phyloP scores from a whole-genome alignment of 2,888 invertebrate species.

The Plutella xylostella region DNA sequence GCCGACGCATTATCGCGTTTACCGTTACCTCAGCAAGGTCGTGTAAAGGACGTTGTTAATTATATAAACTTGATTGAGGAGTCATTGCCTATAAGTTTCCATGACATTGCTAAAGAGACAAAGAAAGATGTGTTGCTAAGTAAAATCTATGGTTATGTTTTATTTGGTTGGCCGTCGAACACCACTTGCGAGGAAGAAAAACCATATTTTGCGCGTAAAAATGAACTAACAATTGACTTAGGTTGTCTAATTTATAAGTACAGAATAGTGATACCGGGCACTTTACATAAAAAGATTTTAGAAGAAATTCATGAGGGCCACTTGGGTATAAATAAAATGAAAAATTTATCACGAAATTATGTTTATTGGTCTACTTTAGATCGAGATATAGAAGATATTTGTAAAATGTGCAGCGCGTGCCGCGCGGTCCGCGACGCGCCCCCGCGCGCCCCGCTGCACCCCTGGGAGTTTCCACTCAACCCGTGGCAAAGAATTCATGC shows the following conservation, averaged over 20 bases:
- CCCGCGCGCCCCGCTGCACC: background rate
- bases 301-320: constrained; percentile 13
- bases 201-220: too few relatives aligned
- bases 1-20: background rate
- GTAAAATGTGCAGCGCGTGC: background rate
- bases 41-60: too few relatives aligned
- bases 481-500: background rate
- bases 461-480: background rate
- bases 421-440: background rate
- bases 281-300: constrained; percentile 11
- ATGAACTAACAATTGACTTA: too few relatives aligned
- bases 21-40: too few relatives aligned
- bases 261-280: constrained; percentile 13
- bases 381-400: constrained; percentile 12
- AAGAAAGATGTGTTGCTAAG: too few relatives aligned
- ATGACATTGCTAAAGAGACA: too few relatives aligned
- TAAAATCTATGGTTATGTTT: too few relatives aligned
- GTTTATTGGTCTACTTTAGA: constrained; percentile 18
- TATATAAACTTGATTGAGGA: too few relatives aligned
- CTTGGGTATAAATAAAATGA: constrained; percentile 17
- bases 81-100: too few relatives aligned
- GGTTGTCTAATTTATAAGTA: constrained; percentile 16
- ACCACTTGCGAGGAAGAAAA: too few relatives aligned
- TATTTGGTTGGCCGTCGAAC: too few relatives aligned
- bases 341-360: constrained; percentile 13